These are phyloP conservation scores for Corythornis madagascariensis DNA, from an alignment of 2,113 vertebrate genomes.

Conservation along the genomic window DNA sequence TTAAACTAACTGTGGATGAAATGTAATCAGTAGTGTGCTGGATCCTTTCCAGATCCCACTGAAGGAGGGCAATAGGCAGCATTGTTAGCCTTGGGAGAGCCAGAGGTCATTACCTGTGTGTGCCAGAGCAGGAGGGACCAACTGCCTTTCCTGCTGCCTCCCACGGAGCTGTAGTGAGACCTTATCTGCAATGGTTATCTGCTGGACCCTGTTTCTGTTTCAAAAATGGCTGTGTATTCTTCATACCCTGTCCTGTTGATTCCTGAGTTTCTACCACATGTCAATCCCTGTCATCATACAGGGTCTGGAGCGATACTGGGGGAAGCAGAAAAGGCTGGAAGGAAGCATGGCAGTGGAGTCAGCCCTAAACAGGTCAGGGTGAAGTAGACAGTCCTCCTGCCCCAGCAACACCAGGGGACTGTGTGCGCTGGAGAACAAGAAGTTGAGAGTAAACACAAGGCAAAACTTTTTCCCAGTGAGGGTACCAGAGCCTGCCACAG, in stretches of 20 bases:
- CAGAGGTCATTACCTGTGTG: constrained; percentile 75
- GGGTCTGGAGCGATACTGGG: not conserved
- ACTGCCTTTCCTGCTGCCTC: constrained; percentile 50
- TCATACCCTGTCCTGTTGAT: not conserved
- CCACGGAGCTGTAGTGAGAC: constrained; percentile 51
- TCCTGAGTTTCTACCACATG: not conserved
- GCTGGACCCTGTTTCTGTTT: not conserved
- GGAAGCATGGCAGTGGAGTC: not conserved
- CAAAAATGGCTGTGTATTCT: not conserved
- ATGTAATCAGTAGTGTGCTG: constrained; percentile 63
- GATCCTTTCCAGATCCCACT: constrained; percentile 66
- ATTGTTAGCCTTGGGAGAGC: constrained; percentile 64
- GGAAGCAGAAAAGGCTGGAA: constrained; percentile 7
- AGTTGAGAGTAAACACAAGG: too few relatives aligned
- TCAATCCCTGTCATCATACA: not conserved
- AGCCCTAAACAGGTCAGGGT: not conserved
- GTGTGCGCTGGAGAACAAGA: too few relatives aligned
- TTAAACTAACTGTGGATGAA: constrained; percentile 76
- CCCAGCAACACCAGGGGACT: too few relatives aligned
- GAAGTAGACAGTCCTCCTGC: not conserved
- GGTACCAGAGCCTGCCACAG: too few relatives aligned
- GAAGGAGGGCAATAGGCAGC: constrained; percentile 50
- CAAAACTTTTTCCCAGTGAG: too few relatives aligned
- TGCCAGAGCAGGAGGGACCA: constrained; percentile 39
- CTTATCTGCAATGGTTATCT: constrained; percentile 27